A percentile compares a stretch with the other conserved stretches of the same genome.
These are phyloP conservation scores for Steinernema carpocapsae DNA, from an alignment of 2,888 invertebrate genomes.

Conservation along the genomic window DNA sequence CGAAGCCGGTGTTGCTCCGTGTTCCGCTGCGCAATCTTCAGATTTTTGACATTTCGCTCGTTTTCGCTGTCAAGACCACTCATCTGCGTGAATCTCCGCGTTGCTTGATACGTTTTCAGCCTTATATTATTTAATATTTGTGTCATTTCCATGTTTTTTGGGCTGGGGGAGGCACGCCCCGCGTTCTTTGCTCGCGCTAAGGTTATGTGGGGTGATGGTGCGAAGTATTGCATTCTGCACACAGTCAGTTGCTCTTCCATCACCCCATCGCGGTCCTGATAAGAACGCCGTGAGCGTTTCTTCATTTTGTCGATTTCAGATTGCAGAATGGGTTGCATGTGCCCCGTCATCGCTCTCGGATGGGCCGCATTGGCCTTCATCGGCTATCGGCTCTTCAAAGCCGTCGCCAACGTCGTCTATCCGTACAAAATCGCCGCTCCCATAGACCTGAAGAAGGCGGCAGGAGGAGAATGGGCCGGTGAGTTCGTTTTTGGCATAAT, in stretches of 20 bases:
- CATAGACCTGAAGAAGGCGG: constrained; percentile 59
- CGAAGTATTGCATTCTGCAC: background rate
- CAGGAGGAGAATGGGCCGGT: constrained; percentile 66
- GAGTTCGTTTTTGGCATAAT: constrained; percentile 7
- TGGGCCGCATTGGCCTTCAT: constrained; percentile 52
- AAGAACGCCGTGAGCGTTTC: background rate
- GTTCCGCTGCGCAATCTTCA: too few species aligned
- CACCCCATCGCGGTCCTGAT: constrained; percentile 26
- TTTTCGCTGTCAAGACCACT: too few species aligned
- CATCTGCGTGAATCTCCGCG: background rate
- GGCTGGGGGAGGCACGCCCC: background rate
- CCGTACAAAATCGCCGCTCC: constrained; percentile 55
- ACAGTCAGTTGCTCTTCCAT: background rate
- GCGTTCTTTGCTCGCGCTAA: constrained; percentile 6
- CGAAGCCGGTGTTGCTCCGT: too few species aligned
- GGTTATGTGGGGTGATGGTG: constrained; percentile 29
- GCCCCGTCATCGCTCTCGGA: constrained; percentile 54
- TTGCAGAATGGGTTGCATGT: constrained; percentile 55
- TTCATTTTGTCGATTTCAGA: background rate
- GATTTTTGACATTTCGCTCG: too few species aligned
- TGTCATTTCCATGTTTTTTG: background rate
- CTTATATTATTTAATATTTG: background rate
- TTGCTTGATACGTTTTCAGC: background rate
- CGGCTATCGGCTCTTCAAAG: constrained; percentile 45
- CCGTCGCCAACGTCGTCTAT: constrained; percentile 45